Percentiles rank a stretch among this genome's conserved stretches.
phyloP scores from a whole-genome alignment of 1,140 invertebrate genomes.

The Tenebrio molitor region DNA sequence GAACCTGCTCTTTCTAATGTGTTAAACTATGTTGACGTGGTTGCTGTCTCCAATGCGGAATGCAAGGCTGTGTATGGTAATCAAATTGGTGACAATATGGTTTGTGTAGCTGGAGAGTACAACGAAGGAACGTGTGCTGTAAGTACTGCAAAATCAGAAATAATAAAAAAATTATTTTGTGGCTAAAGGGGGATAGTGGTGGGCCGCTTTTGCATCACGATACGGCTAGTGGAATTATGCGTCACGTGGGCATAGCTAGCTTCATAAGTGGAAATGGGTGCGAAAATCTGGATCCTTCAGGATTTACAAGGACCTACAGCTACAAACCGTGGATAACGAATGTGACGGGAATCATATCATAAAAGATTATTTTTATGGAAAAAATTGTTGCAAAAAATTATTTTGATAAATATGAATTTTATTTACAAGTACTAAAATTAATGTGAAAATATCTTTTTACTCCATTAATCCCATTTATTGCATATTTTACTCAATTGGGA shows the following conservation, averaged over 20 bases:
- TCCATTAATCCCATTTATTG: too few species aligned
- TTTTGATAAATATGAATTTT: too few species aligned
- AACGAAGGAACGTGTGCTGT: conserved; percentile 21
- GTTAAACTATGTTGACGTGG: not conserved
- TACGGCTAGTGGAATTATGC: conserved; percentile 1
- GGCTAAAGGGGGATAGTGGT: conserved; percentile 20
- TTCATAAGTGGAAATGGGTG: conserved; percentile 20
- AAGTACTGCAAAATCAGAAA: too few species aligned
- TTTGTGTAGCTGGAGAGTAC: conserved; percentile 10
- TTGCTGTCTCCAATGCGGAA: conserved; percentile 9
- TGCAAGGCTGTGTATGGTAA: not conserved
- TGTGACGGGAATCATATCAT: not conserved
- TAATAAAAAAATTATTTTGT: too few species aligned
- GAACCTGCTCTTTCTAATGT: not conserved
- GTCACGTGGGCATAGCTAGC: not conserved
- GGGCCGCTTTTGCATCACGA: not conserved
- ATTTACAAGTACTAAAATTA: too few species aligned
- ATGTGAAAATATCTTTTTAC: too few species aligned
- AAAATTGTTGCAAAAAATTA: too few species aligned
- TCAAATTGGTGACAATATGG: conserved; percentile 16
- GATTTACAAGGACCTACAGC: conserved; percentile 5
- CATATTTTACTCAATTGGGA: too few species aligned
- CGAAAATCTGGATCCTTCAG: conserved; percentile 11
- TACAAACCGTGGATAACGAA: conserved; percentile 2
- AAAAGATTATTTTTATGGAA: too few species aligned